Percentiles rank a stretch among this genome's conserved stretches.
Evolutionary conservation across 1,140 invertebrate species (phyloP).

Genomic region (Arion vulgaris): DNA sequence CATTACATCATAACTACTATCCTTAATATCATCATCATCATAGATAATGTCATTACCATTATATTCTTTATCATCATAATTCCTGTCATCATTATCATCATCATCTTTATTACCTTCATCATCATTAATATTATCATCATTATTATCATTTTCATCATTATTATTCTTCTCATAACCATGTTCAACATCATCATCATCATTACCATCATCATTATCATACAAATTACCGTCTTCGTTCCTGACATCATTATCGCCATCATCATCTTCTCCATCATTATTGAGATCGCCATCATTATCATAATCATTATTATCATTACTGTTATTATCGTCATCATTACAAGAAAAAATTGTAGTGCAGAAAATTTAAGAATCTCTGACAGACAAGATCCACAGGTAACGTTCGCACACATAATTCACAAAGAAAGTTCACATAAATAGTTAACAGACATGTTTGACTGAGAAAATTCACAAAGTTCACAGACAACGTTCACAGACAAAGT

Average conservation of each 20-base stretch:
- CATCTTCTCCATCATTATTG: neutral
- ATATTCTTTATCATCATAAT: slow-evolving; percentile 17
- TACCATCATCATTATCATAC: slow-evolving; percentile 19
- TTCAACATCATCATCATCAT: neutral
- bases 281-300: neutral
- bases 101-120: neutral
- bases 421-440: no score
- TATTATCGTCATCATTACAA: neutral
- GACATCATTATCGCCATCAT: slow-evolving; percentile 17
- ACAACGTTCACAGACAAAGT: no score
- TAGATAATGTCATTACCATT: neutral
- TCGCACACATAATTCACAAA: no score
- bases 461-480: no score
- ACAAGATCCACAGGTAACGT: no score
- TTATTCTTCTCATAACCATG: neutral
- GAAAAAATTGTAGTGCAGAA: no score
- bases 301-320: neutral
- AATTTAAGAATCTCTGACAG: no score
- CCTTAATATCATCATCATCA: slow-evolving; percentile 19
- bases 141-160: neutral
- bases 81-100: neutral
- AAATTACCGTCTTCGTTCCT: neutral
- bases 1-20: neutral
- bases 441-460: no score
- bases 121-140: neutral